phyloP scores from a whole-genome alignment of 2,113 vertebrate species.

The Calidris pygmaea region DNA sequence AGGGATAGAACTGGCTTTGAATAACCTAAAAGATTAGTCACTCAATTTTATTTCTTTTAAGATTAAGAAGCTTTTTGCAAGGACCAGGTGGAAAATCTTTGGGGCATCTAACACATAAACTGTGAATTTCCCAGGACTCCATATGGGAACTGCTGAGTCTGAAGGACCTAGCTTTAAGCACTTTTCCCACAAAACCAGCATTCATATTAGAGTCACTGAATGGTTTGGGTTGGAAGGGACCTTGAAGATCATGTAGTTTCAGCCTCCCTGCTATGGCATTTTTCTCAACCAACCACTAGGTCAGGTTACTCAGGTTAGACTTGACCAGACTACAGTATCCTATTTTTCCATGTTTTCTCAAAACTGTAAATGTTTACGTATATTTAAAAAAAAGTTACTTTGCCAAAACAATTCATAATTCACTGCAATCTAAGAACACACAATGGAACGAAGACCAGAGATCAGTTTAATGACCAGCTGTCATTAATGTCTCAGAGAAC shows the following conservation, averaged over 20 bases:
- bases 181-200: neutral
- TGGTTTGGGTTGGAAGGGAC: neutral
- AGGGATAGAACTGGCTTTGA: neutral
- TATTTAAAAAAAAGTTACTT: rapidly evolving
- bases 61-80: neutral
- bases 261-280: neutral
- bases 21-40: neutral
- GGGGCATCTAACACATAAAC: neutral
- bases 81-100: neutral
- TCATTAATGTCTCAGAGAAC: neutral
- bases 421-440: neutral
- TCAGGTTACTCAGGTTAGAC: neutral
- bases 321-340: neutral
- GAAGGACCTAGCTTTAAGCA: neutral
- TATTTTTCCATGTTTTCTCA: neutral
- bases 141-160: neutral
- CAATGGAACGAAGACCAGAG: neutral
- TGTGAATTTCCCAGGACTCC: neutral
- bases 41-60: neutral
- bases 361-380: neutral
- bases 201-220: neutral
- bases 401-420: neutral
- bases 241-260: neutral
- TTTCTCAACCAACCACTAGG: no score
- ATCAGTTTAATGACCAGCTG: neutral